Conservation (phyloP, 2,113 vertebrate species). For the Strix uralensis region DNA sequence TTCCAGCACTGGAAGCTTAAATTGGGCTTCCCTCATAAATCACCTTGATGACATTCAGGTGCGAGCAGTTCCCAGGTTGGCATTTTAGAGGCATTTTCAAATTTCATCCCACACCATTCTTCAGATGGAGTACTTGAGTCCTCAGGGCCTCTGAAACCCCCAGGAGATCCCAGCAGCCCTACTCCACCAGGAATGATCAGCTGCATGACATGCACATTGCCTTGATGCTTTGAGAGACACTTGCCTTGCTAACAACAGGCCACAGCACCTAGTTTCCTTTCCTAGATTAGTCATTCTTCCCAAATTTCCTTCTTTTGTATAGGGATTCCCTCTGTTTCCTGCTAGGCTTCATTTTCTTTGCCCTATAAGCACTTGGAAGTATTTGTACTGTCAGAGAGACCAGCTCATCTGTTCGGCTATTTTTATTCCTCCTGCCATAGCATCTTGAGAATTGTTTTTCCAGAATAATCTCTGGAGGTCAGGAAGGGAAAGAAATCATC, state of each 20-base stretch:
- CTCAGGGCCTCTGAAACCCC: not conserved
- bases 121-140: not conserved
- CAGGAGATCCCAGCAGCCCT: not conserved
- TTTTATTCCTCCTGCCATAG: not conserved
- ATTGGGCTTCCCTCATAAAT: not conserved
- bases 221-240: not conserved
- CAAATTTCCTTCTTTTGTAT: constrained; percentile 73
- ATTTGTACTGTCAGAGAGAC: not conserved
- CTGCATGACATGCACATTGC: fast-evolving
- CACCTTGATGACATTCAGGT: not conserved
- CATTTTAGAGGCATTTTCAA: not conserved
- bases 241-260: not conserved
- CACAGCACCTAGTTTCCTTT: constrained; percentile 45
- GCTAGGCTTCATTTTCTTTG: constrained; percentile 1
- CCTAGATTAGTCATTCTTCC: constrained; percentile 35
- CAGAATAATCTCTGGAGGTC: not conserved
- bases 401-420: not conserved
- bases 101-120: fast-evolving
- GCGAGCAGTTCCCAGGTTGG: not conserved
- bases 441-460: not conserved
- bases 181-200: not conserved
- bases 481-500: constrained; percentile 14
- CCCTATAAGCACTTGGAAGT: not conserved
- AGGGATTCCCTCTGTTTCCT: constrained; percentile 55
- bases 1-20: not conserved